Conservation (phyloP, 2,888 invertebrate genomes). For the Schizaphis graminum region DNA sequence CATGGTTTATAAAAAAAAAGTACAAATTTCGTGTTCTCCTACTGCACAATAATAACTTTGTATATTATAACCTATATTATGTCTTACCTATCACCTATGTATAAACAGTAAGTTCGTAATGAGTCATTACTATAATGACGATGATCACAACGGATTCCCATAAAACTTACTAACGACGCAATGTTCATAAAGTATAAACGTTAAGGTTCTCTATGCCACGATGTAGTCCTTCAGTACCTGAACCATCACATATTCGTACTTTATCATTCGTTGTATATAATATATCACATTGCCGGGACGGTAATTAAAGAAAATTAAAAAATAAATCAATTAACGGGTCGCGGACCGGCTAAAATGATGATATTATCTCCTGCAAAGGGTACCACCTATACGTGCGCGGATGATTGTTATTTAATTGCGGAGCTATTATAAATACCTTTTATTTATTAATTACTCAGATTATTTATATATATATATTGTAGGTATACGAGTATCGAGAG, state of each 20-base stretch:
- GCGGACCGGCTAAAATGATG: conserved; percentile 1
- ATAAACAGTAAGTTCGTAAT: background rate
- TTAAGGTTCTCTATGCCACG: background rate
- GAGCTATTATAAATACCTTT: conserved; percentile 17
- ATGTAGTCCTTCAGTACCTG: background rate
- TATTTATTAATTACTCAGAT: conserved; percentile 45
- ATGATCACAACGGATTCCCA: background rate
- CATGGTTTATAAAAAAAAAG: background rate
- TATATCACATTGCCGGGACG: background rate
- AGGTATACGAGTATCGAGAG: background rate
- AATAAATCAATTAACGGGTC: conserved; percentile 53
- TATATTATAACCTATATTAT: background rate
- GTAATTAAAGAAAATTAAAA: conserved; percentile 36
- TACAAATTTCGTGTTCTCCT: background rate
- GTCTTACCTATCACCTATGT: background rate
- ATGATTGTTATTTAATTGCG: conserved; percentile 50
- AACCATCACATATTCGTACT: background rate
- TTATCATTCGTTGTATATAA: background rate
- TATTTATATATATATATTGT: background rate
- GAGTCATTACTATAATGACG: too few species aligned
- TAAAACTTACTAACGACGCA: background rate
- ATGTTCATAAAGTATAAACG: background rate
- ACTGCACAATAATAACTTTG: background rate
- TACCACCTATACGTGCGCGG: background rate
- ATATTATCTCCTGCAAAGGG: conserved; percentile 3